These are phyloP conservation scores for Oryzias melastigma DNA, from an alignment of 2,113 vertebrate species.

Conservation along the genomic window DNA sequence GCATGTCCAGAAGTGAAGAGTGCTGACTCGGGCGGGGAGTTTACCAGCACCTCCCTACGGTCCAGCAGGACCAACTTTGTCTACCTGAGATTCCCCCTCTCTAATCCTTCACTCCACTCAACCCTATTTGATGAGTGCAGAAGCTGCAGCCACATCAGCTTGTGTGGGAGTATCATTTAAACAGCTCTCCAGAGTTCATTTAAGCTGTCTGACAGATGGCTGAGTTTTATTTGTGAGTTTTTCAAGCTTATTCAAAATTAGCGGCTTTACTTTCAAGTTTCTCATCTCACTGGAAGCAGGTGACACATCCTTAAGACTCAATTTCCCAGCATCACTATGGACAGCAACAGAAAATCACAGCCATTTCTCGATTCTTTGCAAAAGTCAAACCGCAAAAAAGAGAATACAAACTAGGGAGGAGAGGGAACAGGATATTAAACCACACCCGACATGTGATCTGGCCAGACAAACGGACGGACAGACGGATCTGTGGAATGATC, in stretches of 20 bases:
- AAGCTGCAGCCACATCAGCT: constrained; percentile 15
- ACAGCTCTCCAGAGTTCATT: constrained; percentile 43
- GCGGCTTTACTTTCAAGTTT: too few species aligned
- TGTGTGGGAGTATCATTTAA: constrained; percentile 23
- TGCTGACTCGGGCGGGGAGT: constrained; percentile 45
- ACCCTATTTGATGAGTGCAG: constrained; percentile 1
- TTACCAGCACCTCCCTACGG: constrained; percentile 80
- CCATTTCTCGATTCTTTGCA: not conserved
- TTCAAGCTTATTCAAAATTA: constrained; percentile 25
- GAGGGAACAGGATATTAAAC: constrained; percentile 71
- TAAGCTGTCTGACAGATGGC: constrained; percentile 47
- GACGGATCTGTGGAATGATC: constrained; percentile 15
- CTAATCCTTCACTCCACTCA: not conserved
- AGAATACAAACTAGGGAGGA: constrained; percentile 36
- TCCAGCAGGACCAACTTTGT: constrained; percentile 78
- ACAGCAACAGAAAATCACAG: not conserved
- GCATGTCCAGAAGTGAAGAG: constrained; percentile 59
- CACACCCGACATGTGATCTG: constrained; percentile 61
- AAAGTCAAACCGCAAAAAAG: constrained; percentile 21
- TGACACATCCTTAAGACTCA: not conserved
- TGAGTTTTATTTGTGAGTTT: constrained; percentile 42
- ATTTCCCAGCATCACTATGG: not conserved
- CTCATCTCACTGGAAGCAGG: constrained; percentile 1
- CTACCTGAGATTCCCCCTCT: constrained; percentile 38
- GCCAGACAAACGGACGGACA: constrained; percentile 41